Base-by-base conservation (phyloP, 1,140 invertebrate species). In the Papilio polytes region DNA sequence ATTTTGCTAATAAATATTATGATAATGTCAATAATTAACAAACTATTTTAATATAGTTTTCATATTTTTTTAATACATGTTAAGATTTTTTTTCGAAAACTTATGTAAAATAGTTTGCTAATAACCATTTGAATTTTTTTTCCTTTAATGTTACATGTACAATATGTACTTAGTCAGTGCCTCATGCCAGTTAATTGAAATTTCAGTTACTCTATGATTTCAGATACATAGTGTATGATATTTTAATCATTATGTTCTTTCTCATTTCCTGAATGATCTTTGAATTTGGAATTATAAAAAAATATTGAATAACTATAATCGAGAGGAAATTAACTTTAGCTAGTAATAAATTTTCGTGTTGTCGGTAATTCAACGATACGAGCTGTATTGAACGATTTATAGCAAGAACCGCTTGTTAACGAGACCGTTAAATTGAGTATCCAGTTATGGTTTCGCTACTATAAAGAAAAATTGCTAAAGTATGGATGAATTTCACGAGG, bases 301-400 rank as follows among this genome's bases (percentile, higher is more conserved):
- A n/a, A 63, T 77, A 77, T 48, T 31, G n/a, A 53, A 77, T 53
- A 15, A n/a, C 18, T 53, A 59, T 59, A 53, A 78, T 78, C 31
- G 31, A 56, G 53, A 26, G 48, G 51, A 56, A 78, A 78, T 78
- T 78, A 78, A 78, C 51, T 78, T 56, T 56, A 59, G 53, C 51
- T n/a, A 41, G 74, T 56, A 78, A 78, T 59, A 78, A 78, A 78
- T 78, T 78, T 59, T 53, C 22, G 20, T 26, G 74, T 56, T 59
- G 74, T 78, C 74, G 74, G 74, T 59, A 78, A 78, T 78, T 78
- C 59, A 59, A 78, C 74, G 48, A 78, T 78, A 78, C 51, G 51
- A 51, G 74, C 74, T 44, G 51, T 78, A 78, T 78, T 59, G 74
- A 78, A 78, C 74, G 74, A 78, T 78, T 78, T 78, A 78, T 78